A percentile compares a stretch with the other conserved stretches of the same genome.
Conservation (phyloP, 2,888 invertebrate genomes). For the Platycnemis pennipes region DNA sequence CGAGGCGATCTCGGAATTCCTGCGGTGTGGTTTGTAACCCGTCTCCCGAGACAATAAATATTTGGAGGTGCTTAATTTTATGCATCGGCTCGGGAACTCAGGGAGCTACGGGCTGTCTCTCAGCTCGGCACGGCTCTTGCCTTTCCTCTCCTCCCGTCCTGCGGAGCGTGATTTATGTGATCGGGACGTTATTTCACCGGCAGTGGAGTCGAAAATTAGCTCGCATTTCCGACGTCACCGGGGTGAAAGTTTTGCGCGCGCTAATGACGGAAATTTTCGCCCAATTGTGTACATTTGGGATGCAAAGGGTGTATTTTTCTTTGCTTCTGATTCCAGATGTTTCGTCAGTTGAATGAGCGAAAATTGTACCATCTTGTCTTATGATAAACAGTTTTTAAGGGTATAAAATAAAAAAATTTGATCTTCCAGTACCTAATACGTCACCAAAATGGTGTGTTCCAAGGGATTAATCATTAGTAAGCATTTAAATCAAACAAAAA, state of each 20-base stretch:
- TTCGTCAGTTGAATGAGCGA: no score
- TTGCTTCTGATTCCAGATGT: no score
- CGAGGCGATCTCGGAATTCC: not conserved
- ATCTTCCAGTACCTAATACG: no score
- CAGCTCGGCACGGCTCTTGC: not conserved
- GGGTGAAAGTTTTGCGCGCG: not conserved
- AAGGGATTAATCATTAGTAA: no score
- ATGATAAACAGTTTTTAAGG: no score
- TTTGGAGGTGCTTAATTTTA: conserved; percentile 39
- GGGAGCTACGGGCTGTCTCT: not conserved
- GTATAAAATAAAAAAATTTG: no score
- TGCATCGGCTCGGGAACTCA: conserved; percentile 26
- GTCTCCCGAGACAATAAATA: conserved; percentile 26
- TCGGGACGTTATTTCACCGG: not conserved
- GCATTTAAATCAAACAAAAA: no score
- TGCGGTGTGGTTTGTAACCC: conserved; percentile 24
- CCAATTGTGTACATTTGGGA: not conserved
- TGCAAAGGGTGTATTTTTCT: not conserved
- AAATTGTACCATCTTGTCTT: no score
- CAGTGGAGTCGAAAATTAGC: conserved; percentile 10
- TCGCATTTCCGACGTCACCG: conserved; percentile 30
- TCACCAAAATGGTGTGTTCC: no score
- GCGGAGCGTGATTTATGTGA: not conserved
- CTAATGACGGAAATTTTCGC: conserved; percentile 17
- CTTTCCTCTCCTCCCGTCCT: not conserved